phyloP scores from a whole-genome alignment of 2,888 invertebrate species.

The Lamellibrachia columna region DNA sequence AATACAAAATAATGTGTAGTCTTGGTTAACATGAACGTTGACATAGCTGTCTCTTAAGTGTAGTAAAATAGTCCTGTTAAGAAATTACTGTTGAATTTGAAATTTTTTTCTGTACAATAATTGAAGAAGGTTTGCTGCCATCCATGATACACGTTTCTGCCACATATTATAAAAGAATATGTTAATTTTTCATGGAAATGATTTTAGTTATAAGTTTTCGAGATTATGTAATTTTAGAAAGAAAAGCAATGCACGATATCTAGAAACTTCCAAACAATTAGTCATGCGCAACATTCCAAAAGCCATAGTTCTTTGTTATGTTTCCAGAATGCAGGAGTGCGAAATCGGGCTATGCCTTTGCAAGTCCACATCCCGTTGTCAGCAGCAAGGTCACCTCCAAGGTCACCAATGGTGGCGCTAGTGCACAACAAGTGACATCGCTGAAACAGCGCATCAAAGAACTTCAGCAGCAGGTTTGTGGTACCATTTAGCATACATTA shows the following conservation, averaged over 20 bases:
- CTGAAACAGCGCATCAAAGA: slow-evolving; percentile 54
- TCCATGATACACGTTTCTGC: neutral
- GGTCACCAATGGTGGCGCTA: slow-evolving; percentile 7
- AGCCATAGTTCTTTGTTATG: neutral
- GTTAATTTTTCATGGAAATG: no score
- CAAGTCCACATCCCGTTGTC: slow-evolving; percentile 20
- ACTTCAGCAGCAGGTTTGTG: slow-evolving; percentile 56
- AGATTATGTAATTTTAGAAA: neutral
- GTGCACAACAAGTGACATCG: slow-evolving; percentile 26
- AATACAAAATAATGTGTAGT: no score
- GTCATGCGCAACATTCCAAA: neutral
- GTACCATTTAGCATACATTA: neutral
- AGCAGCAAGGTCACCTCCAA: slow-evolving; percentile 17
- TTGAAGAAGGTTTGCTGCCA: no score
- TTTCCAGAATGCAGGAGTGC: neutral
- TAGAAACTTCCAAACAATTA: neutral
- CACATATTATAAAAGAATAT: no score
- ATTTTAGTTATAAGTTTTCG: no score
- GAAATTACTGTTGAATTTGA: no score
- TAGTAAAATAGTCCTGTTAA: no score
- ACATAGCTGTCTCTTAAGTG: no score
- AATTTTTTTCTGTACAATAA: no score
- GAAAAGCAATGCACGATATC: neutral
- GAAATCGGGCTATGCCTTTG: neutral
- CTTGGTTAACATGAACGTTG: no score